Evolutionary conservation across 1,140 invertebrate species (phyloP).

Genomic region (Trichogramma pretiosum): DNA sequence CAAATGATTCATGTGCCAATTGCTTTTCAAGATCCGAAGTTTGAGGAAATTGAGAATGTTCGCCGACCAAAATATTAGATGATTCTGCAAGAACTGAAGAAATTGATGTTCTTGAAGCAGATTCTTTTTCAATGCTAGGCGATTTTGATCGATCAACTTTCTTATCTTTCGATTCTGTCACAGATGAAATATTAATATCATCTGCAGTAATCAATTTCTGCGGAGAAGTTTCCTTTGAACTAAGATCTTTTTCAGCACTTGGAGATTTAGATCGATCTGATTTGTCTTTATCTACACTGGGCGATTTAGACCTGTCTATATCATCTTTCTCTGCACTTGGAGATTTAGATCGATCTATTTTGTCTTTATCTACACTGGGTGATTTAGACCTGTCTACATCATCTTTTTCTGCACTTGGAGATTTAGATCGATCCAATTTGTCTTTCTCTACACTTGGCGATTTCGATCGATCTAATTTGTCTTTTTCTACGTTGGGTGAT

Average conservation of each 20-base stretch:
- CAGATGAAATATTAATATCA: not conserved
- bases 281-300: not conserved
- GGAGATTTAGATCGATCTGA: conserved; percentile 13
- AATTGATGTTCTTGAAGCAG: not conserved
- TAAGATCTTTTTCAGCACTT: conserved; percentile 4
- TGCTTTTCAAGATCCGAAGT: too few species aligned
- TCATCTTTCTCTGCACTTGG: conserved; percentile 4
- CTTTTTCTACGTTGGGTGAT: conserved; percentile 6
- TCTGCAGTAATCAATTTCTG: not conserved
- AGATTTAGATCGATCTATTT: conserved; percentile 7
- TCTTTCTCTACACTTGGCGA: conserved; percentile 4
- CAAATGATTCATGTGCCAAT: too few species aligned
- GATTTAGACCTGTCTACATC: conserved; percentile 1
- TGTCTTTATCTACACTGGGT: not conserved
- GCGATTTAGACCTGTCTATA: too few species aligned
- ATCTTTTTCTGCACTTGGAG: conserved; percentile 2
- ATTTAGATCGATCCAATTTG: not conserved
- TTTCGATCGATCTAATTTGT: conserved; percentile 1
- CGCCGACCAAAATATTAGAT: too few species aligned
- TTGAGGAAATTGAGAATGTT: too few species aligned
- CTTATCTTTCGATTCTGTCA: not conserved
- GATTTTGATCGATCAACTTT: conserved; percentile 6
- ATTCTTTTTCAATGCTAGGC: conserved; percentile 1
- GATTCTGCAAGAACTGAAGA: too few species aligned
- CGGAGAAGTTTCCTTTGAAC: not conserved